Evolutionary conservation across 2,888 invertebrate genomes (phyloP).

Genomic region (Cryptocheilus praepositus): DNA sequence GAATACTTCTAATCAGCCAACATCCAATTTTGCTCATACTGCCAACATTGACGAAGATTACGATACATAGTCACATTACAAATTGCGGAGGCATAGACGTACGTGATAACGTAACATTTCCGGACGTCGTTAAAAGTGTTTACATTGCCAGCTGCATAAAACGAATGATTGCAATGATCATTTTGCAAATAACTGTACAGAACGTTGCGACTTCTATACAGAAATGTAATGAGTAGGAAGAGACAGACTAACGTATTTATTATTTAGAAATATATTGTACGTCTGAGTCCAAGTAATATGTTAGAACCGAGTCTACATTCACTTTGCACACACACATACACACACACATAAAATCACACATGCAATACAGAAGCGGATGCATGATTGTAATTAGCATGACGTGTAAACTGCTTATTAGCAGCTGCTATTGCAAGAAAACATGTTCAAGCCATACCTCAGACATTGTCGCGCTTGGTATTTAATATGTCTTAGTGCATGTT

Average conservation of each 20-base stretch:
- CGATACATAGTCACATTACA: slow-evolving; percentile 65
- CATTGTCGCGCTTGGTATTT: slow-evolving; percentile 1
- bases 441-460: background rate
- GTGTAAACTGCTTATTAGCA: no score
- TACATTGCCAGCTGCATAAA: background rate
- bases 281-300: slow-evolving; percentile 17
- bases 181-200: slow-evolving; percentile 1
- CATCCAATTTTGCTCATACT: slow-evolving; percentile 66
- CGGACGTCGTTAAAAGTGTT: background rate
- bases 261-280: slow-evolving; percentile 30
- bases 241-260: slow-evolving; percentile 24
- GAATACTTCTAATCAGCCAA: slow-evolving; percentile 57
- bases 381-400: slow-evolving; percentile 18
- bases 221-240: background rate
- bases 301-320: slow-evolving; percentile 25
- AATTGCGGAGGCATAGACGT: background rate
- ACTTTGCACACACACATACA: slow-evolving; percentile 19
- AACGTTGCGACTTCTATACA: background rate
- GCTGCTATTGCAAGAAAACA: background rate
- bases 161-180: background rate
- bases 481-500: slow-evolving; percentile 25
- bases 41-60: slow-evolving; percentile 72
- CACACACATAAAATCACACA: no score
- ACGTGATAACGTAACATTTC: background rate
- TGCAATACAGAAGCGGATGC: slow-evolving; percentile 27